Percentiles rank a stretch among this genome's conserved stretches.
These are phyloP conservation scores for Yponomeuta plumbellus DNA, from an alignment of 2,888 invertebrate species.

Conservation along the genomic window DNA sequence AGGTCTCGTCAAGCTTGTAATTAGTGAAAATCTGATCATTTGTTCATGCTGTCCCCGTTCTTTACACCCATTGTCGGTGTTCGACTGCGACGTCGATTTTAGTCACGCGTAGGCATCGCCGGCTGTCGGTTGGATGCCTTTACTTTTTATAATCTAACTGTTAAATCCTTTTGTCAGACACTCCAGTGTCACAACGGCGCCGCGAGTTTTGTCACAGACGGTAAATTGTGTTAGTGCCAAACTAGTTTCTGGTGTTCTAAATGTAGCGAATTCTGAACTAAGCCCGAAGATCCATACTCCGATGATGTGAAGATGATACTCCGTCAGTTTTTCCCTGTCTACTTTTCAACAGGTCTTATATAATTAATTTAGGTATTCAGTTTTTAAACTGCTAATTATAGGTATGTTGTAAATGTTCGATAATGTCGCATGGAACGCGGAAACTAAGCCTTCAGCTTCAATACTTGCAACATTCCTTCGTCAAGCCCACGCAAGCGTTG, in stretches of 20 bases:
- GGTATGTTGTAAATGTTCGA: constrained; percentile 14
- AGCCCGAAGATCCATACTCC: constrained; percentile 15
- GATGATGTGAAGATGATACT: no score
- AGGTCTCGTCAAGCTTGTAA: constrained; percentile 21
- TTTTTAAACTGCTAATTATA: background rate
- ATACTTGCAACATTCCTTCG: constrained; percentile 31
- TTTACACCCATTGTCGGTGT: constrained; percentile 41
- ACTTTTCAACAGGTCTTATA: no score
- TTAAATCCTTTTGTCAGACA: constrained; percentile 19
- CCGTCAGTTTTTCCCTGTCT: no score
- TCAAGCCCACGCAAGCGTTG: constrained; percentile 36
- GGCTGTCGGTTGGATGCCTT: constrained; percentile 51
- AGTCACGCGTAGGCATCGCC: constrained; percentile 61
- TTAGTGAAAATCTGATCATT: constrained; percentile 30
- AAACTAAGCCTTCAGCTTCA: constrained; percentile 19
- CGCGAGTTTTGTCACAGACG: background rate
- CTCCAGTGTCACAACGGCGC: constrained; percentile 16
- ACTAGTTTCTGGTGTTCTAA: constrained; percentile 19
- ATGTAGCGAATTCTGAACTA: constrained; percentile 21
- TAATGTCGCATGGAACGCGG: constrained; percentile 30
- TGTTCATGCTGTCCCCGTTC: constrained; percentile 41
- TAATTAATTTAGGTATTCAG: no score
- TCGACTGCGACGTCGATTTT: constrained; percentile 44
- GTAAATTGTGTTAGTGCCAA: background rate
- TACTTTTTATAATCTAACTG: constrained; percentile 31